Evolutionary conservation across 2,113 vertebrate species (phyloP), one percentile per base, ranked within the genome.

Genomic region (Phyllopteryx taeniolatus): DNA sequence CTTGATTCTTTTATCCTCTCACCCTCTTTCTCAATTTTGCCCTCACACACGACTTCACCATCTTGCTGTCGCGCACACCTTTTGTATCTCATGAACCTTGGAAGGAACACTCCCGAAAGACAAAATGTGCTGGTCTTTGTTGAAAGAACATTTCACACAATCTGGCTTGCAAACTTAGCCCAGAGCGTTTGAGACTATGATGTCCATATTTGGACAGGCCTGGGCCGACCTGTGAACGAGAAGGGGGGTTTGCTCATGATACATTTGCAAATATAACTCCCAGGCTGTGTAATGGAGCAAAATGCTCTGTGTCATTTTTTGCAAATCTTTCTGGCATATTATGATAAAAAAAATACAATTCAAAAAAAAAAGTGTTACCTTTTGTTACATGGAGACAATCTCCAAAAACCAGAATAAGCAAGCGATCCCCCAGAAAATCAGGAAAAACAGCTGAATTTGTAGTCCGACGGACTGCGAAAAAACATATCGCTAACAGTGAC

Each of bases 121-220:
- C 8, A 61, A 73, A 73, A 78, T 54, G 60, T 51, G 3, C 53
- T 11, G 62, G 61, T 80, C 63, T 59, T 71, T 61, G 71, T 73
- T 64, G 71, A 83, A 82, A 85, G 74, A 81, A 77, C 70, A 67
- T 63, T 78, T 46, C 64, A 80, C 71, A 82, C 69, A 76, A 74
- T 77, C 73, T 71, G 51, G 49, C 66, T 71, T 74, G 64, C 65
- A 75, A 81, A 76, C 73, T 5, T 73, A 82, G 75, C 73, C 3
- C 61, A 57, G 79, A 79, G 63, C 77, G 61, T 74, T 81, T 84
- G 59, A 54, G 72, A 61, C 64, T 73, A 63, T 53, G 62, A 79
- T 84, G 73, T 72, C 86, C 89, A 79, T 85, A 86, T 85, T 86
- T 77, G 87, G 89, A 27, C 27, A 27, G 27, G 47, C 39, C 70